Evolutionary conservation across 2,113 vertebrate species (phyloP).

Genomic region (Silurus asotus): DNA sequence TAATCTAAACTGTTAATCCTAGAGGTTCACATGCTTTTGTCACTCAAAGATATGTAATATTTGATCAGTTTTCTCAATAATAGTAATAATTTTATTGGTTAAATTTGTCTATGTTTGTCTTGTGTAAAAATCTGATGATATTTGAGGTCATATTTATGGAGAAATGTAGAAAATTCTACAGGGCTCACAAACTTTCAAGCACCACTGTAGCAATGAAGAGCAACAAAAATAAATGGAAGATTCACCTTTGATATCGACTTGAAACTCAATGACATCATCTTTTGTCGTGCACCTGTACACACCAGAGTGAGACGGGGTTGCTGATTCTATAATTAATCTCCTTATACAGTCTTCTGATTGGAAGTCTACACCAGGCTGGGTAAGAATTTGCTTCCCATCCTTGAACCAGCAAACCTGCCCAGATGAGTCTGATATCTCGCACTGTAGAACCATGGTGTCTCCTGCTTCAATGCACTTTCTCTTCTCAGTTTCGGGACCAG

Average conservation of each 20-base stretch:
- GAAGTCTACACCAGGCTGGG: constrained; percentile 66
- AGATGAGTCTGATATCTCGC: constrained; percentile 69
- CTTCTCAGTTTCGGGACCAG: constrained; percentile 69
- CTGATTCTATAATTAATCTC: constrained; percentile 70
- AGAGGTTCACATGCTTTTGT: too few species aligned
- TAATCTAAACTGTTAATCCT: too few species aligned
- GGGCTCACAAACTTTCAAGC: too few species aligned
- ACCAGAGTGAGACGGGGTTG: constrained; percentile 71
- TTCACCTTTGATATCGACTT: constrained; percentile 79
- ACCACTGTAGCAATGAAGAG: constrained; percentile 39
- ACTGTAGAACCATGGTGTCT: constrained; percentile 69
- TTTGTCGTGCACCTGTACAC: constrained; percentile 74
- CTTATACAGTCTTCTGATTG: constrained; percentile 68
- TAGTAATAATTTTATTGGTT: too few species aligned
- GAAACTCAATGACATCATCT: constrained; percentile 75
- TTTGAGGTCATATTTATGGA: too few species aligned
- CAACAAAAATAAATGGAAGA: constrained; percentile 58
- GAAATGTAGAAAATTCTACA: too few species aligned
- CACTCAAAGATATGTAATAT: too few species aligned
- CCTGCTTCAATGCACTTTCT: constrained; percentile 68
- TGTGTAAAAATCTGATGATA: too few species aligned
- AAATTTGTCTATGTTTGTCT: too few species aligned
- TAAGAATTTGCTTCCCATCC: constrained; percentile 66
- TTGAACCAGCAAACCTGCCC: constrained; percentile 74
- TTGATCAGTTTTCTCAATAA: too few species aligned